Percentiles rank a stretch among this genome's conserved stretches.
Conservation (phyloP, 2,113 vertebrate genomes). For the Scalopus aquaticus region DNA sequence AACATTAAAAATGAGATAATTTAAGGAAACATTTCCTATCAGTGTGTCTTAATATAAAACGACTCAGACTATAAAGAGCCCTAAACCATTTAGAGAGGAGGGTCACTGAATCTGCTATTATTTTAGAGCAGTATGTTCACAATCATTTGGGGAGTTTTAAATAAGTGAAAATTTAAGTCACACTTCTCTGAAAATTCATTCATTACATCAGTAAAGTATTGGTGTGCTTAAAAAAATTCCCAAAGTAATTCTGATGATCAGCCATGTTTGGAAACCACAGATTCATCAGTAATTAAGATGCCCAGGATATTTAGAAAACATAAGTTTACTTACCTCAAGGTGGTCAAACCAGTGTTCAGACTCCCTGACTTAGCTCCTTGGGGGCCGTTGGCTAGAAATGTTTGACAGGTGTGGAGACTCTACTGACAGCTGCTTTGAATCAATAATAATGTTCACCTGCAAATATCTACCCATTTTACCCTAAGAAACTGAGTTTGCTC, state of each 20-base stretch:
- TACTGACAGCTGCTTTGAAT: not conserved
- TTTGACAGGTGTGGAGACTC: not conserved
- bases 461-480: not conserved
- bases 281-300: not conserved
- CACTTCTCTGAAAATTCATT: slow-evolving; percentile 16
- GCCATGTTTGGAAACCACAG: not conserved
- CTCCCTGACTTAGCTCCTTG: not conserved
- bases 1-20: not conserved
- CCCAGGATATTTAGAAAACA: not conserved
- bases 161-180: not conserved
- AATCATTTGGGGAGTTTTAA: not conserved
- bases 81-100: not conserved
- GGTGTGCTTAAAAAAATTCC: not conserved
- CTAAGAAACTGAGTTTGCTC: not conserved
- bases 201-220: not conserved
- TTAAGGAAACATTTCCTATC: not conserved
- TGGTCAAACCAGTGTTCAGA: not conserved
- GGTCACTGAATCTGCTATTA: not conserved
- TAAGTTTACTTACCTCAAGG: not conserved
- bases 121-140: not conserved
- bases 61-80: not conserved
- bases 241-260: not conserved
- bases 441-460: not conserved
- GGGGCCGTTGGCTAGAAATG: not conserved
- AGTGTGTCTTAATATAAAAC: not conserved